Conservation (phyloP, 2,797 vertebrate genomes). For the Ctenochaetus hawaiiensis region DNA sequence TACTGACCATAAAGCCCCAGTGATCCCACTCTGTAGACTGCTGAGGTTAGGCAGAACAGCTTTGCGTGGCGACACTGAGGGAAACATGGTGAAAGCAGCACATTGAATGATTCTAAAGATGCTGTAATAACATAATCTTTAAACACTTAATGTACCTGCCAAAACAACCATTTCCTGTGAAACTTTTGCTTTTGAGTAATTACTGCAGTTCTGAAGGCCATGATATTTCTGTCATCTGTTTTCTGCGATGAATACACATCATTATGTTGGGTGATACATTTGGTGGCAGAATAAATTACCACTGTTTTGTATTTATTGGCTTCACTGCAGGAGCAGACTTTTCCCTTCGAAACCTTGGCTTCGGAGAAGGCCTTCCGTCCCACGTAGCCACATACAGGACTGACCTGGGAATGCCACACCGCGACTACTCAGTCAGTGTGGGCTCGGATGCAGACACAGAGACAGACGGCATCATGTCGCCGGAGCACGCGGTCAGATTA, state of each 20-base stretch:
- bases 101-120: conserved; percentile 14
- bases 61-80: neutral
- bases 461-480: conserved; percentile 92
- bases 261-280: conserved; percentile 34
- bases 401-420: conserved; percentile 92
- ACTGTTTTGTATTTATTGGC: conserved; percentile 34
- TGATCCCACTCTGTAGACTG: no score
- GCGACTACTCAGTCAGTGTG: conserved; percentile 92
- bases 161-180: conserved; percentile 18
- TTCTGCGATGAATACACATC: conserved; percentile 22
- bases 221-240: conserved; percentile 31
- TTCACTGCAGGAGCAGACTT: conserved; percentile 89
- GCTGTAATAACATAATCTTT: no score
- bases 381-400: conserved; percentile 92
- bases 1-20: no score
- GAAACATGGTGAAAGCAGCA: conserved; percentile 12
- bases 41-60: no score
- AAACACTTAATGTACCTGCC: conserved; percentile 49
- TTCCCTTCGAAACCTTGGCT: conserved; percentile 92
- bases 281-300: conserved; percentile 24
- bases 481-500: conserved; percentile 92
- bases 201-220: conserved; percentile 17
- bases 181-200: conserved; percentile 27
- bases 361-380: conserved; percentile 89
- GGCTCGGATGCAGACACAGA: conserved; percentile 95